Evolutionary conservation across 2,797 vertebrate genomes (phyloP), one percentile per base, ranked within the genome.

Genomic region (Molothrus ater): DNA sequence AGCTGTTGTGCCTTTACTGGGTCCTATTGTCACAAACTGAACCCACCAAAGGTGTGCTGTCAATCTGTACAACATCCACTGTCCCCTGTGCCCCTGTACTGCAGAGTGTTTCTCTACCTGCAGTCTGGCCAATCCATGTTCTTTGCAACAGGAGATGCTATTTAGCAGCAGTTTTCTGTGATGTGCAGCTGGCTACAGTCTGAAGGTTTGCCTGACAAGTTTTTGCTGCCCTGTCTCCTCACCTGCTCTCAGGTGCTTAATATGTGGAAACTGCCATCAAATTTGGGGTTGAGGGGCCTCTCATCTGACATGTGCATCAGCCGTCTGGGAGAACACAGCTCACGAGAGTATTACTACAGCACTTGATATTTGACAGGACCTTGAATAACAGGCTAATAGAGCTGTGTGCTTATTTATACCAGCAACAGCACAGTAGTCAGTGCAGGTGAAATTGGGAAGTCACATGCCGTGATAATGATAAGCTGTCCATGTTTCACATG

Each of bases 381-480:
- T 42, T 57, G 83, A 86, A 61, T 64, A 64, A 50, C 17, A 40
- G 42, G 40, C 59, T 65, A 45, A 66, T 47, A 50, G 76, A 5
- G 7, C 54, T 28, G 40, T 11, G 8, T 22, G 60, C 13, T 80
- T 93, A 81, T 84, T 95, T 88, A 79, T 83, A 79, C 59, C 82
- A 80, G 61, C 47, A 66, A 29, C 36, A 73, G 79, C 81, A 57
- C 20, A 20, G 29, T 56, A 88, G 59, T 31, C 73, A 28, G 47
- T 51, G 73, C 82, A 95, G 94, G 92, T 95, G 82, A 92, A 75
- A 90, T 2, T 79, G 88, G 70, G 80, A 92, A 92, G 88, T 92
- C 82, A 88, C 70, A 54, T 68, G 85, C 69, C 22, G 4, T 18
- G 80, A 42, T 82, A 88, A 88, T 32, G 91, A 93, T 56, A 73